Evolutionary conservation across 2,797 vertebrate genomes (phyloP), one percentile per base, ranked within the genome.

Genomic region (Tokudaia muenninki): DNA sequence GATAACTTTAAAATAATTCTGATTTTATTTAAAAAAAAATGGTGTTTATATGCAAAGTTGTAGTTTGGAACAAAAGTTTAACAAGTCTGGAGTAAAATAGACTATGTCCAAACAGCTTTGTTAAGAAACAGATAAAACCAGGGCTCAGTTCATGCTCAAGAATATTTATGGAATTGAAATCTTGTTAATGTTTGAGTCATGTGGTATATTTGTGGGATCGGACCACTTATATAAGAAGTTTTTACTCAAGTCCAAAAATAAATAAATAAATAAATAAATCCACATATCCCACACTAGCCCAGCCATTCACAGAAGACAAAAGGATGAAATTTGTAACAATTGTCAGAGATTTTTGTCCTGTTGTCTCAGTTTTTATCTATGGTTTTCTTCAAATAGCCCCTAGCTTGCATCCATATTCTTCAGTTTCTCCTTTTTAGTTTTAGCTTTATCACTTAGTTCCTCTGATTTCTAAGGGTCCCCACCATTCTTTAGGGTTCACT

Each of bases 1-100:
- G 26, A 21, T 29, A 94, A 67, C 83, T 93, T 87, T 13, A 72
- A 78, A 96, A 89, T 80, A 37, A 16, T 37, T 87, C 61, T 52
- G 21, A 82, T 52, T 52, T 52, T 52, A 52, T 52, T 52, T 52
- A 3, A 41, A 41, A 41, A 52, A 52, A 13, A 52, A 52, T 52
- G 65, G 3, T 70, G 41, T 92, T 65, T 47, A 91, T 57, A 37
- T 61, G 29, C 16, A 78, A 31, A 86, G 92, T n/a, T 92, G 31
- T 52, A 57, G 21, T 37, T 89, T 9, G 55, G 55, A 80, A 59
- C 79, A 19, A 83, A 34, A 88, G 14, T 80, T 79, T 67, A 13
- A 14, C 37, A 59, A 87, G 8, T 57, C 26, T 55, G 13, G 61
- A 61, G 11, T 37, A 61, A 1, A 94, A 12, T 4, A 50, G 74